Base-by-base conservation (phyloP, 2,113 vertebrate species). In the Entosphenus tridentatus region DNA sequence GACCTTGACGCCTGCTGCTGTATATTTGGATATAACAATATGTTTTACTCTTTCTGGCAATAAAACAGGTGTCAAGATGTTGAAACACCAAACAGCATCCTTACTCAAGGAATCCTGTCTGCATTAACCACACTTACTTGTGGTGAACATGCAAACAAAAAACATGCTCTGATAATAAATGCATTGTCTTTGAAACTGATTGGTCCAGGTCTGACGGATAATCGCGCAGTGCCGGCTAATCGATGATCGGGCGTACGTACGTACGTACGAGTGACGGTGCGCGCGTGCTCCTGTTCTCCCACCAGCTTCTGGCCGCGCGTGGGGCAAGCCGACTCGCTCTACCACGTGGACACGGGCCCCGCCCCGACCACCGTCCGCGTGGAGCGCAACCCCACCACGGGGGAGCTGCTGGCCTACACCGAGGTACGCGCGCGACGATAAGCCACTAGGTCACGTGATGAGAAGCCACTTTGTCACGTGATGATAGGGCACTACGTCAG, bases 371-470 rank as follows among this genome's bases (percentile, higher is more conserved):
- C 82, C 6, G 78, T 91, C 10, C 83, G 83, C 57, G 85, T 89
- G 4, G 79, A 88, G 70, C 81, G 88, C 79, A 86, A 93, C 72
- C 83, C 85, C 2, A 87, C 86, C 67, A 89, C 87, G 9, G 88
- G 88, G 14, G 82, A 86, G 78, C 79, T 93, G 55, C 80, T 83
- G 73, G 83, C 84, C 75, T 88, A 87, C 72, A 82, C 80, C 69
- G 88, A 93, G 85, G 88, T 91, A 73, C 72, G 72, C 56, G n/a
- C 59, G n/a, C 59, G 10, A 16, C 18, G 18, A 65, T 18, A n/a
- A 16, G n/a, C 14, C n/a, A 18, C 59, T 65, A 2, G 1, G 59
- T 1, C 10, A 2, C 9, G 14, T 2, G 8, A 8, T 65, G 14
- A 65, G 8, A 16, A 10, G 10, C 18, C 8, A 8, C 8, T 14